These are phyloP conservation scores for Lithobates sylvaticus DNA, from an alignment of 2,797 vertebrate genomes.

Conservation along the genomic window DNA sequence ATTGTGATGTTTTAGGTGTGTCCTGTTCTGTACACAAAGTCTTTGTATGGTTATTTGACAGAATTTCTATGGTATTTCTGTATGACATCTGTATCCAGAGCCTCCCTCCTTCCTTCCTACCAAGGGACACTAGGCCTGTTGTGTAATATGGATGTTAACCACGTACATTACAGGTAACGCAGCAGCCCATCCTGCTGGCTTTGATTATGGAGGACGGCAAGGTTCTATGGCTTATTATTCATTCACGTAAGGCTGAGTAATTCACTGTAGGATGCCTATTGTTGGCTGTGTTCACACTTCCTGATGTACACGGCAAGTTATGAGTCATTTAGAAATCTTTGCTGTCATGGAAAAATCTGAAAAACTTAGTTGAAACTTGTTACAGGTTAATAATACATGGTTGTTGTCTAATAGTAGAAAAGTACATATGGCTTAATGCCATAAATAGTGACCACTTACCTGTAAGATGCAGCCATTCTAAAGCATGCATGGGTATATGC, in stretches of 20 bases:
- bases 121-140: not conserved
- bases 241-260: conserved; percentile 40
- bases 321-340: conserved; percentile 28
- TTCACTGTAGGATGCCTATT: conserved; percentile 14
- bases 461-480: no score
- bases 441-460: no score
- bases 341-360: not conserved
- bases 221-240: not conserved
- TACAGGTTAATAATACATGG: no score
- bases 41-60: no score
- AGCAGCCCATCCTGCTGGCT: not conserved
- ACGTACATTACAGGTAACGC: not conserved
- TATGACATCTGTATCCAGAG: not conserved
- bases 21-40: no score
- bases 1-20: no score
- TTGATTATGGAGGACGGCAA: not conserved
- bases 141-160: not conserved
- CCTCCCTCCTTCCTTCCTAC: not conserved
- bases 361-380: not conserved
- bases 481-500: no score
- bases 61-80: not conserved
- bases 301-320: not conserved
- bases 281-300: not conserved
- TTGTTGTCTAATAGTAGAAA: no score
- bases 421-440: no score